Evolutionary conservation across 2,113 vertebrate genomes (phyloP), one percentile per base, ranked within the genome.

Genomic region (Halcyon senegalensis): DNA sequence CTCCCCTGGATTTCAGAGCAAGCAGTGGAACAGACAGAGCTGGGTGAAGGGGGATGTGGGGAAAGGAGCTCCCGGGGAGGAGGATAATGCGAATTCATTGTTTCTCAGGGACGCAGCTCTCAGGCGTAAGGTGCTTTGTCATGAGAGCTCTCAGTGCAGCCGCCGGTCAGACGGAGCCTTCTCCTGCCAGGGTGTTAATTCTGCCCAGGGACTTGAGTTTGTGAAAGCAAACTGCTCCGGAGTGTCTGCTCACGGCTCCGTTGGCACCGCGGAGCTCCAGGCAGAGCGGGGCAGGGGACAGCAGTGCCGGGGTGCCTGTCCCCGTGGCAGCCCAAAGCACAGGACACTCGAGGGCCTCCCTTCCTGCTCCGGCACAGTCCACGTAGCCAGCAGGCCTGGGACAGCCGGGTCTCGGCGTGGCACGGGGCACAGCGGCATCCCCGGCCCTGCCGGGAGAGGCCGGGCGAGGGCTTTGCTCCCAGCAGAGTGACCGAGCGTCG

Each of bases 351-450:
- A 7, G 64, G 76, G 37, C 48, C 76, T 44, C 44, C 46, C 16
- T 8, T 39, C 21, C 69, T 48, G 2, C 0, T 31, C 50, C 48
- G 1, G 0, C 0, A 0, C 0, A 0, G 15, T 10, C 31, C 60
- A 15, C 0, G 4, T 4, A 25, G 43, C 9, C 17, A n/a, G 51
- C 35, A 19, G 43, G 33, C 37, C 41, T 0, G 0, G 70, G 17
- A 3, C 1, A 1, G 74, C 25, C 1, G 0, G 6, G 9, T 24
- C 16, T 31, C 0, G 3, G 87, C 53, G 5, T 37, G 2, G 3
- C 0, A 0, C 0, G 3, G 53, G 44, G 41, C 3, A 0, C 25
- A 9, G 53, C 8, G 48, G 18, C 62, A 39, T 30, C 56, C 33
- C 33, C 44, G 25, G 48, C 67, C 33, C 56, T 27, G 67, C 75